Percentiles rank a stretch among this genome's conserved stretches.
Evolutionary conservation across 2,113 vertebrate species (phyloP).

Genomic region (Toxotes jaculatrix): DNA sequence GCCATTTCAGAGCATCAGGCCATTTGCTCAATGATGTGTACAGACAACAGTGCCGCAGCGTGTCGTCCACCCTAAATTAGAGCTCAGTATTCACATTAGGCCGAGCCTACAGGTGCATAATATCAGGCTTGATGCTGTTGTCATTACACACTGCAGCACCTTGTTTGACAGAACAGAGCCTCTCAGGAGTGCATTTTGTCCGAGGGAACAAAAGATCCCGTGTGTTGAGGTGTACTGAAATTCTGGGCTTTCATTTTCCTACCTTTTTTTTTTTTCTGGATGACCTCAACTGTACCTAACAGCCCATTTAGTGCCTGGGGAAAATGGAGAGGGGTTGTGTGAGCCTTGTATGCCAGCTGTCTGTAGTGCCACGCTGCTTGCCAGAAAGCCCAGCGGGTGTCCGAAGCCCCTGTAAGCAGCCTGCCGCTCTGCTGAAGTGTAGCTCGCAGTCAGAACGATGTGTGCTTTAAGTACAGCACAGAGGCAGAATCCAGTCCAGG

Average conservation of each 20-base stretch:
- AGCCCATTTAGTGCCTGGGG: conserved; percentile 57
- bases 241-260: conserved; percentile 42
- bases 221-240: conserved; percentile 3
- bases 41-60: conserved; percentile 28
- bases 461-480: conserved; percentile 8
- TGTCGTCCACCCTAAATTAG: conserved; percentile 26
- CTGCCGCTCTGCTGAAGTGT: conserved; percentile 34
- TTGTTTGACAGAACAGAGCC: conserved; percentile 22
- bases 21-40: conserved; percentile 58
- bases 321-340: conserved; percentile 29
- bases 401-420: conserved; percentile 29
- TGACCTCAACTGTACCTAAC: conserved; percentile 58
- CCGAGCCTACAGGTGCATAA: conserved; percentile 36
- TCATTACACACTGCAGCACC: conserved; percentile 23
- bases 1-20: conserved; percentile 34
- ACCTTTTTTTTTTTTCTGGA: conserved; percentile 13
- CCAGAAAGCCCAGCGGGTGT: conserved; percentile 52
- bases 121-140: conserved; percentile 4
- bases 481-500: conserved; percentile 11
- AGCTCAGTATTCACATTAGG: conserved; percentile 43
- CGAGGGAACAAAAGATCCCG: conserved; percentile 16
- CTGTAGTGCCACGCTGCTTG: conserved; percentile 57
- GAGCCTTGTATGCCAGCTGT: conserved; percentile 58
- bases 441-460: conserved; percentile 33
- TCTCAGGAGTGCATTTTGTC: conserved; percentile 20